Conservation (phyloP, 2,888 invertebrate genomes). For the Ashinkailepas kermadecensis region DNA sequence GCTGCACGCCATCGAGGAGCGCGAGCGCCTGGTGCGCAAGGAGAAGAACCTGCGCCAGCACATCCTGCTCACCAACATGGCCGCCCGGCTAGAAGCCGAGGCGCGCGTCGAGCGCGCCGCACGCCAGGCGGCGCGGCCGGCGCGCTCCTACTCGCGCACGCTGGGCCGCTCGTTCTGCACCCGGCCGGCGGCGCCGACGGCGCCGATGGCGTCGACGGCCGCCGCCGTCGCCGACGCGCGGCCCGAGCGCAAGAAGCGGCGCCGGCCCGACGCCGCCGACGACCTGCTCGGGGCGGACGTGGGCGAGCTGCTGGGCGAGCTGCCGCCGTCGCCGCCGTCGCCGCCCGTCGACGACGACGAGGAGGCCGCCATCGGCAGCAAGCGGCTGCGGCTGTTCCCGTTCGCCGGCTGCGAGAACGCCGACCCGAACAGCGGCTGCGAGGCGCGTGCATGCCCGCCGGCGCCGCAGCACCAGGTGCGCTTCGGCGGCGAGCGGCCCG, state of each 20-base stretch:
- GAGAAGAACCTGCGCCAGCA: conserved; percentile 9
- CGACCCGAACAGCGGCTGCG: background rate
- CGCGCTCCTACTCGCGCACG: background rate
- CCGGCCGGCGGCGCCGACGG: background rate
- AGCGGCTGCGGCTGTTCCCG: background rate
- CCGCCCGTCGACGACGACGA: conserved; percentile 1
- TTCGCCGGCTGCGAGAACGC: background rate
- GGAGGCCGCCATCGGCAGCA: too few species aligned
- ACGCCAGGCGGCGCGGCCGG: background rate
- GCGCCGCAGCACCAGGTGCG: conserved; percentile 1
- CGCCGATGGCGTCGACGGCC: background rate
- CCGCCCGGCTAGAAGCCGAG: background rate
- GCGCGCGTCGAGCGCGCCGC: conserved; percentile 1
- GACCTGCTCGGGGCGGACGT: background rate
- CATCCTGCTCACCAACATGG: conserved; percentile 2
- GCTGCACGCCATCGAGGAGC: background rate
- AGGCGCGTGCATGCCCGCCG: background rate
- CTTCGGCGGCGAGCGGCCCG: background rate
- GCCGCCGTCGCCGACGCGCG: background rate
- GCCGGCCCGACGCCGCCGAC: background rate
- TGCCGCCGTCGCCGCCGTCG: background rate
- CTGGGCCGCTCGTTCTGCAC: conserved; percentile 8
- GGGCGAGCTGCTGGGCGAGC: background rate
- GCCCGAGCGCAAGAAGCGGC: background rate
- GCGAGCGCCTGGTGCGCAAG: background rate